Evolutionary conservation across 1,140 invertebrate genomes (phyloP), one percentile per base, ranked within the genome.

Genomic region (Heterodera schachtii): DNA sequence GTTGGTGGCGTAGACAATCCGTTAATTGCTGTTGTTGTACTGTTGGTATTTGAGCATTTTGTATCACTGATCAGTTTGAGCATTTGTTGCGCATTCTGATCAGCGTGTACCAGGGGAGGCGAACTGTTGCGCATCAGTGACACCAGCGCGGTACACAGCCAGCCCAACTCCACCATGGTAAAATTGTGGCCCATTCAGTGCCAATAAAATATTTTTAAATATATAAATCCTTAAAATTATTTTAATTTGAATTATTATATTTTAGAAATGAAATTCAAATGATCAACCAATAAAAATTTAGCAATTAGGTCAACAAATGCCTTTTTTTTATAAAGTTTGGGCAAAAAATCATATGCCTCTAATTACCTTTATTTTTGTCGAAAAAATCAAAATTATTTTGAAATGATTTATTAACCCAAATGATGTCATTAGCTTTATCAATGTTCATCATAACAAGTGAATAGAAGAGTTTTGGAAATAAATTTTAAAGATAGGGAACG

Each of bases 151-250:
- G 77, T 31, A 21, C 77, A 78, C 13, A 78, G n/a, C 77, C 77
- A 78, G 9, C 77, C 64, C n/a, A 78, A 41, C 70, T 78, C 77
- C 46, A 78, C 31, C 47, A 78, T 41, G 47, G 77, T 78, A 6
- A 78, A n/a, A 49, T 78, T 78, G n/a, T 78, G 9, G n/a, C 21
- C n/a, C 76, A 78, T 78, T 7, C 41, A 31, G 31, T 9, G 13
- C 31, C 6, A 21, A 9, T 2, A 52, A 49, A 75, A 19, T 46
- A 4, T 41, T 49, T 16, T 49, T 47, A 6, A 75, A 13, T 31
- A 11, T 3, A 16, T 73, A 47, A n/a, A 73, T 41, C n/a, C 49
- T 47, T 47, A 49, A 52, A 49, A 49, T 49, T 11, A 13, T 13
- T 16, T 16, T 16, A 75, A 46, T 57, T 57, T 41, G 19, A 52